Evolutionary conservation across 2,113 vertebrate genomes (phyloP), one percentile per base, ranked within the genome.

Genomic region (Sturnira hondurensis): DNA sequence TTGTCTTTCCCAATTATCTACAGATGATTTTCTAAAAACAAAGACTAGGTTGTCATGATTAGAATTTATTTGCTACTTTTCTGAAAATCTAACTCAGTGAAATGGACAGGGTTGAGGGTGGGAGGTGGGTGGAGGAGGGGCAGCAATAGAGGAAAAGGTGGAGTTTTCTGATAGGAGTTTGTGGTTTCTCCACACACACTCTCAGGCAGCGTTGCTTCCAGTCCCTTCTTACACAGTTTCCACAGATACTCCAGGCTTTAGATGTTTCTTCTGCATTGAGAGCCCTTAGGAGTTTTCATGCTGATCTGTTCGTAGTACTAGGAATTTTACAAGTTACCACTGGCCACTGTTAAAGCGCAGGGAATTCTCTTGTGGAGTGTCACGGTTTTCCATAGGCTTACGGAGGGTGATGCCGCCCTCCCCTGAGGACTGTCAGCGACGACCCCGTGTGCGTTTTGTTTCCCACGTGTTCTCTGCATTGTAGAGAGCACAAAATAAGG

Each of bases 381-480:
- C 58, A 12, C 45, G 52, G 33, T 36, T 54, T 89, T 73, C 50
- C 67, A 5, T 33, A 13, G 16, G 26, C 65, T 90, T 31, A 4
- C 0, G 16, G 47, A 56, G 22, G 13, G 33, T 10, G 16, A 16
- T 4, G n/a, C 68, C 41, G 50, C 28, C 20, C 73, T 67, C 24
- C 68, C 16, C 10, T 15, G 0, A 4, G 15, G 12, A 31, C 67
- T 0, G 1, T 63, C 11, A 10, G 28, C 31, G 28, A 43, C 41
- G 52, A 63, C 45, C 38, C 16, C 12, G 1, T 9, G 1, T 9
- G 14, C 24, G 31, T 20, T 90, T 78, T 15, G 6, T 43, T 78
- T 54, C 15, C 24, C 33, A 26, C 10, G 12, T 0, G 0, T 84
- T 56, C 20, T 81, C 58, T 54, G 20, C 22, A 3, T 28, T 52